Conservation (phyloP, 2,113 vertebrate genomes). For the Miniopterus natalensis region DNA sequence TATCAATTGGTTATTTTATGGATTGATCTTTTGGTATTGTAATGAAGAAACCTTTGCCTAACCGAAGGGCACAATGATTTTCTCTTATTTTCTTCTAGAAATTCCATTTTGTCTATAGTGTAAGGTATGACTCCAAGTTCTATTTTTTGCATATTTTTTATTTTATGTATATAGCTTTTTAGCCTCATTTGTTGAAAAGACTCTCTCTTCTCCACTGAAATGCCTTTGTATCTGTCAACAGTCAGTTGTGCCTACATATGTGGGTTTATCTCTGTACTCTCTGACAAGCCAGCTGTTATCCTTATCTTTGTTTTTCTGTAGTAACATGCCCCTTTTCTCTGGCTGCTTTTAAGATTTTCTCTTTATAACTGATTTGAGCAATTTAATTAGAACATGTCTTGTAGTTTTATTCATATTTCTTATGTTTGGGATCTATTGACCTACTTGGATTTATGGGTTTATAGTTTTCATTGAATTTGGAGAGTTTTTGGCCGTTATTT, state of each 20-base stretch:
- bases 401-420: conserved; percentile 5
- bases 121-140: not conserved
- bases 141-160: not conserved
- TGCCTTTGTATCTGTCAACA: not conserved
- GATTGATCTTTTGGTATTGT: not conserved
- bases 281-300: not conserved
- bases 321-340: not conserved
- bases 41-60: not conserved
- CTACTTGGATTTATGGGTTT: not conserved
- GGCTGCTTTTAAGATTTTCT: not conserved
- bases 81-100: not conserved
- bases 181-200: not conserved
- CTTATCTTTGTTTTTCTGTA: not conserved
- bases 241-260: too few relatives aligned
- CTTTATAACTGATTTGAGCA: not conserved
- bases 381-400: not conserved
- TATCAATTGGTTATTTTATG: not conserved
- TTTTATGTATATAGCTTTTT: not conserved
- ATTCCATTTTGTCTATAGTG: not conserved
- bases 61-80: not conserved
- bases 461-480: not conserved
- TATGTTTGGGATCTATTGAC: not conserved
- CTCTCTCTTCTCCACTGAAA: not conserved
- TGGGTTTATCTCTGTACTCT: not conserved
- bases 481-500: not conserved